Percentiles rank a stretch among this genome's conserved stretches.
Conservation (phyloP, 2,797 vertebrate species). For the Catamblyrhynchus diadema region DNA sequence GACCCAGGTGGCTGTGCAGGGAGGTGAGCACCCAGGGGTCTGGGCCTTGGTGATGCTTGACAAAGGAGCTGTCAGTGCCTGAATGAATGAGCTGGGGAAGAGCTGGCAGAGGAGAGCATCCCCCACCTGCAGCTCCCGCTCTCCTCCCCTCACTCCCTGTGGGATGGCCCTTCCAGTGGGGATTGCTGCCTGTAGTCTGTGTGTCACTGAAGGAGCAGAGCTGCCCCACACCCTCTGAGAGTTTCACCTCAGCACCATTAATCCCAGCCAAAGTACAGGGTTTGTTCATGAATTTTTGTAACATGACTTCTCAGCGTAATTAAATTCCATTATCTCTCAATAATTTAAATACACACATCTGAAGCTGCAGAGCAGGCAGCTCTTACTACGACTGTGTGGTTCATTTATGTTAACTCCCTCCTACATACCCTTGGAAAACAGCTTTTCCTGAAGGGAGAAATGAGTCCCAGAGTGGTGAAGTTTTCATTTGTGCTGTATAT, state of each 20-base stretch:
- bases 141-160: background rate
- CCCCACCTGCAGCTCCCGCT: accelerated
- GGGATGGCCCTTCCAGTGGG: background rate
- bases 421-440: conserved; percentile 42
- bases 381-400: background rate
- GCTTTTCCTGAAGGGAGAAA: conserved; percentile 54
- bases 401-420: conserved; percentile 56
- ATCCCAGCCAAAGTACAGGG: background rate
- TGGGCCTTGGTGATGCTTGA: background rate
- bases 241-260: background rate
- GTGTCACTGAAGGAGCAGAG: background rate
- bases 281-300: background rate
- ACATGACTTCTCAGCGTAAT: background rate
- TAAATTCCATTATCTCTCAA: conserved; percentile 51
- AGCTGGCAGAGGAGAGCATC: background rate
- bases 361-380: conserved; percentile 33
- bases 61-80: background rate
- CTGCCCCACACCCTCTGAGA: background rate
- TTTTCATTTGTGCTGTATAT: conserved; percentile 48
- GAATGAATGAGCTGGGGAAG: background rate
- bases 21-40: background rate
- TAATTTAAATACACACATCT: conserved; percentile 48
- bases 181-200: background rate
- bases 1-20: background rate
- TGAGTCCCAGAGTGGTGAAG: conserved; percentile 43